Evolutionary conservation across 37 sponge, comb jelly and placozoan species (phyloP).

Genomic region (Aphrocallistes beatrix): DNA sequence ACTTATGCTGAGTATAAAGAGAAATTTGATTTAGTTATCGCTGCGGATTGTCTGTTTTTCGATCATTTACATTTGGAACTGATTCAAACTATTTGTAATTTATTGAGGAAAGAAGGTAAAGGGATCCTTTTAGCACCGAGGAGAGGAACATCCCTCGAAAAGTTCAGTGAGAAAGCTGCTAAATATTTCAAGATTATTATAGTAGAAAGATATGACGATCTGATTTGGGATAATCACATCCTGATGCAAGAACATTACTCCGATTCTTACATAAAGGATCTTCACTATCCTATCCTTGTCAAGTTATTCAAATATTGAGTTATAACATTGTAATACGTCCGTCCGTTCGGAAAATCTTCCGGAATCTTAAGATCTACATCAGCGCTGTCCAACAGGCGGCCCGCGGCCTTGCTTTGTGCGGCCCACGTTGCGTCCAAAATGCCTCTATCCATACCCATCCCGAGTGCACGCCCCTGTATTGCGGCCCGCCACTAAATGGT

Average conservation of each 20-base stretch:
- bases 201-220: constrained; percentile 24
- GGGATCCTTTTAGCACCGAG: constrained; percentile 37
- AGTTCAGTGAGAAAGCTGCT: constrained; percentile 28
- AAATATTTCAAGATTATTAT: constrained; percentile 17
- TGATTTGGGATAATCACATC: constrained; percentile 28
- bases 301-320: background rate
- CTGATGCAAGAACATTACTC: background rate
- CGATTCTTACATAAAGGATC: background rate
- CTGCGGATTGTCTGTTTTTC: constrained; percentile 60
- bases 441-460: no score
- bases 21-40: constrained; percentile 36
- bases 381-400: no score
- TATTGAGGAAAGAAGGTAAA: constrained; percentile 23
- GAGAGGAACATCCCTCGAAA: constrained; percentile 32
- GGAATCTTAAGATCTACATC: no score
- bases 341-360: no score
- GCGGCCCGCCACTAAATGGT: no score
- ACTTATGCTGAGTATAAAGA: background rate
- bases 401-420: no score
- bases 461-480: no score
- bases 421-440: no score
- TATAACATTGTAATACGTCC: no score
- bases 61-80: constrained; percentile 24
- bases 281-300: constrained; percentile 1
- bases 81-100: constrained; percentile 12